Base-by-base conservation (phyloP, 1,140 invertebrate species). In the Cherax destructor region DNA sequence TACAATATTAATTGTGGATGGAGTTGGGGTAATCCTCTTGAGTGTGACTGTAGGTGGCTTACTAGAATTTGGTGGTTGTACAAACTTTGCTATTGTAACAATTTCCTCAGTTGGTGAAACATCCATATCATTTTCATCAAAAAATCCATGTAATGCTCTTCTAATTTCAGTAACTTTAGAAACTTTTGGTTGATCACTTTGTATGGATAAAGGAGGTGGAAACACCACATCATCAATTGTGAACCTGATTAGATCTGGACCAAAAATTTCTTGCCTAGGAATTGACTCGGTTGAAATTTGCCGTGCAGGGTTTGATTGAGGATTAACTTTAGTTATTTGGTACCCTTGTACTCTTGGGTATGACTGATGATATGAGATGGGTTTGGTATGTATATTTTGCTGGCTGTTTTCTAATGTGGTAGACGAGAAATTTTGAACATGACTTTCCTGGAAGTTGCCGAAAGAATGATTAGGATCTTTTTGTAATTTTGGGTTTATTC, bases 191-290 rank as follows among this genome's bases (percentile, higher is more conserved):
- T 30, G 21, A 21, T 74, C n/a, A 74, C 24, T 30, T 9, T 30
- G 69, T 6, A 24, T 74, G 69, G 7, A 24, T 74, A 30, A 74
- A 30, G 18, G 13, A 56, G 80, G 49, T 24, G 13, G 6, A 18
- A 21, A 18, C 11, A 91, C 30, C 3, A 91, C 88, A 74, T 91
- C 88, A 24, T 85, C 88, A 18, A 91, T 56, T n/a, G 88, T 91
- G 59, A 91, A 91, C 10, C 72, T 79, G 21, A 91, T 91, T 21
- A 91, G 10, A 24, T 83, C 56, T 1, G 83, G 88, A 30, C 76
- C 24, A 65, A 65, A 65, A 24, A 10, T 30, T 5, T 74, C 24
- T 30, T 74, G 69, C n/a, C 24, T 74, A 30, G 24, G 24, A 21
- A 30, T 13, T 9, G 76, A 11, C 4, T 52, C 7, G 41, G 30